Evolutionary conservation across 2,888 invertebrate genomes (phyloP), one percentile per base, ranked within the genome.

Genomic region (Allacma fusca): DNA sequence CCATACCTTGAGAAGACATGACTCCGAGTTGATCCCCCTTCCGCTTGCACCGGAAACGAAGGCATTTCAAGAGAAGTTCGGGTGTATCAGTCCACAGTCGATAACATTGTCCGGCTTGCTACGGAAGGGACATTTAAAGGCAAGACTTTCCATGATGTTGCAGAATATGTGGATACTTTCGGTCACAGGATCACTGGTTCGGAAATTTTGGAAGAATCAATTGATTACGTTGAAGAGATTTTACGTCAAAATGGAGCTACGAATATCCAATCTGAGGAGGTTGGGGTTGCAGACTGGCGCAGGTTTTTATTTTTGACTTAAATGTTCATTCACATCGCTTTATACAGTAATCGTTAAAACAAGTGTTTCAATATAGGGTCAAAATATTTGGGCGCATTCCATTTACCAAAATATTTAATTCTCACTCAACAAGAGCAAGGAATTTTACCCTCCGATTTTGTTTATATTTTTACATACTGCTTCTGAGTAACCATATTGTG

Each of bases 221-320:
- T 93, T 79, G 91, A 93, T 86, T 91, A 91, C 83, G 90, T 92
- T 88, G 81, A 90, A 72, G 84, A 88, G 19, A 86, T 87, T 82
- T 87, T 90, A 34, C 83, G 82, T 13, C 83, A 85, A 24, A 86
- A 87, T 79, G 87, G 87, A 16, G 85, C 92, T 67, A 90, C 91
- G 71, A 91, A 92, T 84, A 92, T 94, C 5, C 90, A 91, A 81
- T 92, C 92, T 0, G 94, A 95, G 88, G 86, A 89, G 26, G 91
- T 91, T 0, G 84, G 84, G 64, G 88, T 91, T 16, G 90, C 90
- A 0, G 88, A 87, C 83, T 91, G 91, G 91, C 86, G 89, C 67
- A 89, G 90, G 90, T 89, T 40, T 5, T 5, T 9, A 9, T 13
- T 9, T 40, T 40, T 40, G 13, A 9, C 40, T 40, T 13, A 40